A percentile compares a stretch with the other conserved stretches of the same genome.
Conservation (phyloP, 2,888 invertebrate genomes). For the Pantelozetes paolii region DNA sequence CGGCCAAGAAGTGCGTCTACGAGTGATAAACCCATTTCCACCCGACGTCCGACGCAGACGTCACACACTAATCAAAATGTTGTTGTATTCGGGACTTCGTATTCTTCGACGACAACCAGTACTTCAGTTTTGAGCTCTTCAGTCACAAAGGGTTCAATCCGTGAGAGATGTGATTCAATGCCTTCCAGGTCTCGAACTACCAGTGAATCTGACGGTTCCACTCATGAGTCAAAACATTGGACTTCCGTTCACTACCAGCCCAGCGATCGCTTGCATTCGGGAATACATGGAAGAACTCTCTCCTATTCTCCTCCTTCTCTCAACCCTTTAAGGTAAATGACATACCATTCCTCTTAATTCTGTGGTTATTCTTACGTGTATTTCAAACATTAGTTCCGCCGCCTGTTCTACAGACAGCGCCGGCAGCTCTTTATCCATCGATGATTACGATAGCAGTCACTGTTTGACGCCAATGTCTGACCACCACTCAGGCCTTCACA, state of each 20-base stretch:
- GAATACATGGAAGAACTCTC: constrained; percentile 5
- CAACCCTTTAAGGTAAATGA: constrained; percentile 10
- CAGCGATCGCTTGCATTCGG: neutral
- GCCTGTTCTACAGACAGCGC: constrained; percentile 51
- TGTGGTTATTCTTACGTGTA: neutral
- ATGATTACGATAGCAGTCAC: constrained; percentile 44
- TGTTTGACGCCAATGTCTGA: neutral
- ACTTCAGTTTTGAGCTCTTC: neutral
- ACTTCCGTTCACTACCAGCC: neutral
- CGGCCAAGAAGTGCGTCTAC: constrained; percentile 37
- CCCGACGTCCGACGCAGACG: constrained; percentile 2
- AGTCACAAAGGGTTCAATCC: neutral
- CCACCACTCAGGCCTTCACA: constrained; percentile 1
- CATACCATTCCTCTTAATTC: neutral
- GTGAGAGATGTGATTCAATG: constrained; percentile 39
- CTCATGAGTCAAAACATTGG: neutral
- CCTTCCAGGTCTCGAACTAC: constrained; percentile 31
- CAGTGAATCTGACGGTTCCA: constrained; percentile 6
- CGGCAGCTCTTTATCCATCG: constrained; percentile 46
- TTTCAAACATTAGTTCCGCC: constrained; percentile 60
- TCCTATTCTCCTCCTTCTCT: constrained; percentile 21
- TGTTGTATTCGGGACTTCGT: neutral
- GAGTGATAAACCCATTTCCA: constrained; percentile 28
- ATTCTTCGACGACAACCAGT: constrained; percentile 5
- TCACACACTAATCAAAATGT: neutral